Evolutionary conservation across 1,140 invertebrate species (phyloP).

Genomic region (Argopecten irradians): DNA sequence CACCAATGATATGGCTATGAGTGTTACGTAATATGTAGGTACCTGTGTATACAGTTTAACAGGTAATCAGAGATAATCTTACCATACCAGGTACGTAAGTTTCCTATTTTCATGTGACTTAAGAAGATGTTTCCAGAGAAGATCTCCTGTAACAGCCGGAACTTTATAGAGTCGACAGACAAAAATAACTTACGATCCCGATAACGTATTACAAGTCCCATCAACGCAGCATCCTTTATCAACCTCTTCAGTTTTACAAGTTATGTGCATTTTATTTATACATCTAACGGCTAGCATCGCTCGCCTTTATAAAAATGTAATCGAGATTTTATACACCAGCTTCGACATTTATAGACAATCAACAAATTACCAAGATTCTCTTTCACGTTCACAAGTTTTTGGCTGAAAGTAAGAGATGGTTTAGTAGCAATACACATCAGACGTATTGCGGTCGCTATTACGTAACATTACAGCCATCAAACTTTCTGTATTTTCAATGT

Average conservation of each 20-base stretch:
- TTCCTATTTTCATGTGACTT: too few species aligned
- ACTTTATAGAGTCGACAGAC: not conserved
- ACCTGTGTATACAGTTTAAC: too few species aligned
- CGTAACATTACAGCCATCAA: too few species aligned
- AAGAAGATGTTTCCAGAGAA: too few species aligned
- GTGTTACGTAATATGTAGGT: too few species aligned
- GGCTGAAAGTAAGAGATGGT: not conserved
- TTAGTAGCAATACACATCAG: not conserved
- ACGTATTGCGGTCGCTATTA: too few species aligned
- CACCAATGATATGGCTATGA: too few species aligned
- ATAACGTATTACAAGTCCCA: not conserved
- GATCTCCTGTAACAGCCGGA: too few species aligned
- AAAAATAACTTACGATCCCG: not conserved
- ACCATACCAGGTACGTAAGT: too few species aligned
- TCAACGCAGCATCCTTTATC: slow-evolving; percentile 13
- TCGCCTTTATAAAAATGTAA: not conserved
- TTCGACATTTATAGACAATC: not conserved
- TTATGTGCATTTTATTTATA: not conserved
- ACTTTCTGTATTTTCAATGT: too few species aligned
- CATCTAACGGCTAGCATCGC: not conserved
- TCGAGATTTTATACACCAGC: not conserved
- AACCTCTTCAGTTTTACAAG: not conserved
- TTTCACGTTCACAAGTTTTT: not conserved
- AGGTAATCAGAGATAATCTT: too few species aligned
- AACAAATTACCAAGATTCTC: not conserved